These are phyloP conservation scores for Ditylenchus dipsaci DNA, from an alignment of 1,140 invertebrate species.

Conservation along the genomic window DNA sequence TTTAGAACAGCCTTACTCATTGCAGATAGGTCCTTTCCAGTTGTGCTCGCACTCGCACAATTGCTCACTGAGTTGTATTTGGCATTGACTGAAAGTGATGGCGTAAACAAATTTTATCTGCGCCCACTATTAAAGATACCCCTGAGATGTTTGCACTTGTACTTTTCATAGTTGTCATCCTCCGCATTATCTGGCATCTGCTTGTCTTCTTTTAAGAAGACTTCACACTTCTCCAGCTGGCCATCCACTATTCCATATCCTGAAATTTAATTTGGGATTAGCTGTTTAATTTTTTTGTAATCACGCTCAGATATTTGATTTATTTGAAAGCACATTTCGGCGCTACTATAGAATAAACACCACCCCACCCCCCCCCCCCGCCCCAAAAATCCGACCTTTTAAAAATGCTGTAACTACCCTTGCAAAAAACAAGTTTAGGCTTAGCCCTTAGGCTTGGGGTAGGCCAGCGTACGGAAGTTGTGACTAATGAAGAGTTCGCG, in stretches of 20 bases:
- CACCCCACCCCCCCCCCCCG: too few relatives aligned
- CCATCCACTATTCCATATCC: constrained; percentile 41
- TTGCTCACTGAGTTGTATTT: constrained; percentile 25
- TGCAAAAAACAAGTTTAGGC: too few relatives aligned
- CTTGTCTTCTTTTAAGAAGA: constrained; percentile 29
- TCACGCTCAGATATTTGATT: background rate
- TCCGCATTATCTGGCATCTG: constrained; percentile 25
- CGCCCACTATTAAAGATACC: constrained; percentile 14
- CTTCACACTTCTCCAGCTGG: constrained; percentile 35
- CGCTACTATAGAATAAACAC: too few relatives aligned
- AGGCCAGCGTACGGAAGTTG: too few relatives aligned
- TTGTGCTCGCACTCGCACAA: constrained; percentile 37
- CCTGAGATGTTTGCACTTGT: constrained; percentile 46
- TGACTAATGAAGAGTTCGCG: too few relatives aligned
- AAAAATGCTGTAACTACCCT: too few relatives aligned
- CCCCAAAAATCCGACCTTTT: too few relatives aligned
- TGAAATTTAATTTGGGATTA: constrained; percentile 16
- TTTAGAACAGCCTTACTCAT: constrained; percentile 18
- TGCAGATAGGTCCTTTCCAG: constrained; percentile 45
- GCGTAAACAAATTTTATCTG: constrained; percentile 3
- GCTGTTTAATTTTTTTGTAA: too few relatives aligned
- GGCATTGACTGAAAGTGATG: constrained; percentile 38
- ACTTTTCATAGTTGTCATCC: constrained; percentile 35
- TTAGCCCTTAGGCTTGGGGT: too few relatives aligned
- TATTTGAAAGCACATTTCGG: too few relatives aligned